These are phyloP conservation scores for Siphlonurus alternatus DNA, from an alignment of 2,888 invertebrate species.

Conservation along the genomic window DNA sequence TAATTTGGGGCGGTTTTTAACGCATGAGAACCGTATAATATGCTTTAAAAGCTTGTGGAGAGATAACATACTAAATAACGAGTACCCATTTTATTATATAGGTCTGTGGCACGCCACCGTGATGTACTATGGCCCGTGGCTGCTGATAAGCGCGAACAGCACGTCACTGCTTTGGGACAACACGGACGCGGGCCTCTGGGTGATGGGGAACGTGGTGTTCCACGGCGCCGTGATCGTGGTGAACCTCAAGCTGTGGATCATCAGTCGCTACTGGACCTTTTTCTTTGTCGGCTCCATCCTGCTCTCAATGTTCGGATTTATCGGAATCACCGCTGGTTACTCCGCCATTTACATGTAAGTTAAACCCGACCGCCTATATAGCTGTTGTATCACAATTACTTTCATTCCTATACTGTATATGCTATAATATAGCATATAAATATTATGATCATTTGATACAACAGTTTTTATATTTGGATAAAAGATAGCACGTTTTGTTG, in stretches of 20 bases:
- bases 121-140: constrained; percentile 37
- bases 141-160: constrained; percentile 15
- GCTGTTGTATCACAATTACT: too few relatives aligned
- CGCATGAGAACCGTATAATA: too few relatives aligned
- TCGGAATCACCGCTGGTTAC: constrained; percentile 37
- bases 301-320: constrained; percentile 37
- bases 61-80: too few relatives aligned
- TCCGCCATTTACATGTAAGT: constrained; percentile 42
- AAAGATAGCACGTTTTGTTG: too few relatives aligned
- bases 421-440: too few relatives aligned
- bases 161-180: constrained; percentile 13
- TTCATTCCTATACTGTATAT: too few relatives aligned
- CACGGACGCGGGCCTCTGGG: constrained; percentile 27
- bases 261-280: constrained; percentile 36
- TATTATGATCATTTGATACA: too few relatives aligned
- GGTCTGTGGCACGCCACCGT: constrained; percentile 46
- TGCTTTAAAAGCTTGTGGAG: too few relatives aligned
- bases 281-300: constrained; percentile 33
- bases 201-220: constrained; percentile 41
- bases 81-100: too few relatives aligned
- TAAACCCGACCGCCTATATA: too few relatives aligned
- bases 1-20: not conserved
- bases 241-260: constrained; percentile 31
- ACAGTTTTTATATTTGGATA: too few relatives aligned
- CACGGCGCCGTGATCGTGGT: constrained; percentile 37